phyloP scores from a whole-genome alignment of 2,797 vertebrate genomes.

The Macropus fuliginosus region DNA sequence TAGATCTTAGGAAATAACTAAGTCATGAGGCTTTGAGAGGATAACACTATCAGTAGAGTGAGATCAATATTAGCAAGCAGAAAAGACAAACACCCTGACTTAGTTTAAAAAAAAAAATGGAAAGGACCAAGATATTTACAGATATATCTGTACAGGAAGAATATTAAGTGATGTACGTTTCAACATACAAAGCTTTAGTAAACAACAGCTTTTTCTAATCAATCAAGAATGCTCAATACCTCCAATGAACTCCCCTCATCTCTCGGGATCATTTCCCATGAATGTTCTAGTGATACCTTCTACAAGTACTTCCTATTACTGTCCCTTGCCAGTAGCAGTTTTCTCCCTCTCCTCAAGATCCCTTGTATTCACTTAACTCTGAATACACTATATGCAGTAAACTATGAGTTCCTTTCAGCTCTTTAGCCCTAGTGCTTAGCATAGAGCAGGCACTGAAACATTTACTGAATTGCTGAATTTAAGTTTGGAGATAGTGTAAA shows the following conservation, averaged over 20 bases:
- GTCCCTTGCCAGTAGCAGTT: background rate
- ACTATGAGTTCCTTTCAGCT: background rate
- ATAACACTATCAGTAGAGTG: background rate
- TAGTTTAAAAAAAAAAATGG: background rate
- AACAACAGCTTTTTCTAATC: background rate
- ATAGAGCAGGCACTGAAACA: background rate
- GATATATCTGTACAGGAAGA: constrained; percentile 45
- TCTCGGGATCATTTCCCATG: background rate
- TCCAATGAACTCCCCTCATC: background rate
- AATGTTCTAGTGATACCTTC: background rate
- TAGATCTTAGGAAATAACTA: background rate
- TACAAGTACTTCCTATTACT: background rate
- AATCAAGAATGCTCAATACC: background rate
- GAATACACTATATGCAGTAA: background rate
- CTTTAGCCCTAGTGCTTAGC: background rate
- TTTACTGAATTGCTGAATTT: background rate
- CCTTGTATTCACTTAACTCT: background rate
- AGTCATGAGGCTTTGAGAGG: constrained; percentile 8
- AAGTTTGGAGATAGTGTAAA: background rate
- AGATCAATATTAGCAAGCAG: background rate
- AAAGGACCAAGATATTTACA: constrained; percentile 33
- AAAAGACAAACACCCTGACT: constrained; percentile 31
- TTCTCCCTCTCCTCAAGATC: background rate
- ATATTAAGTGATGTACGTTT: background rate
- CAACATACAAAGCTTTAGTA: background rate